phyloP scores from a whole-genome alignment of 2,113 vertebrate genomes.

The Aegithalos caudatus region DNA sequence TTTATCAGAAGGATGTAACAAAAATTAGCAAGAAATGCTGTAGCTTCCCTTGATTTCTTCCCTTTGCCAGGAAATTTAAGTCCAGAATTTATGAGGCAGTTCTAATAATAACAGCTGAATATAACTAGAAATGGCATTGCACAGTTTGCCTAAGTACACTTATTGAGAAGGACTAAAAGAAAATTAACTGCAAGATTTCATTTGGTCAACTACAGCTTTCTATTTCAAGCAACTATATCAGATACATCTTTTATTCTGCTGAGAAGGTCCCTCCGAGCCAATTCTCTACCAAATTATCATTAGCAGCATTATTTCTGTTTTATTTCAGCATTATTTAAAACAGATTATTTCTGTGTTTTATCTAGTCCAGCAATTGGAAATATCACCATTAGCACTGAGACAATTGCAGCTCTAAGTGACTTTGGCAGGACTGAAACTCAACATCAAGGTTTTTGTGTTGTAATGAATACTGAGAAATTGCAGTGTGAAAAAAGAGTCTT shows the following conservation, averaged over 20 bases:
- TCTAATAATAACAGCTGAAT: background rate
- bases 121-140: background rate
- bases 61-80: background rate
- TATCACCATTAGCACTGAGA: background rate
- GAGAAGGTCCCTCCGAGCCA: background rate
- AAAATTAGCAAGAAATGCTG: background rate
- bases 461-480: background rate
- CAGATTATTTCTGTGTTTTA: slow-evolving; percentile 24
- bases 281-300: background rate
- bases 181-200: background rate
- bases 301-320: slow-evolving; percentile 5
- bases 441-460: background rate
- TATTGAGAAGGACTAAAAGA: background rate
- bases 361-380: background rate
- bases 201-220: background rate
- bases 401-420: background rate
- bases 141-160: background rate
- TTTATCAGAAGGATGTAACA: background rate
- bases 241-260: background rate
- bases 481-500: background rate
- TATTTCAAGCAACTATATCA: background rate
- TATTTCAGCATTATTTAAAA: too few relatives aligned
- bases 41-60: background rate
- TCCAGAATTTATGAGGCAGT: background rate
- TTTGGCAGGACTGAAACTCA: background rate